Conservation (phyloP, 2,797 vertebrate species). For the Atherinosoma microstoma region DNA sequence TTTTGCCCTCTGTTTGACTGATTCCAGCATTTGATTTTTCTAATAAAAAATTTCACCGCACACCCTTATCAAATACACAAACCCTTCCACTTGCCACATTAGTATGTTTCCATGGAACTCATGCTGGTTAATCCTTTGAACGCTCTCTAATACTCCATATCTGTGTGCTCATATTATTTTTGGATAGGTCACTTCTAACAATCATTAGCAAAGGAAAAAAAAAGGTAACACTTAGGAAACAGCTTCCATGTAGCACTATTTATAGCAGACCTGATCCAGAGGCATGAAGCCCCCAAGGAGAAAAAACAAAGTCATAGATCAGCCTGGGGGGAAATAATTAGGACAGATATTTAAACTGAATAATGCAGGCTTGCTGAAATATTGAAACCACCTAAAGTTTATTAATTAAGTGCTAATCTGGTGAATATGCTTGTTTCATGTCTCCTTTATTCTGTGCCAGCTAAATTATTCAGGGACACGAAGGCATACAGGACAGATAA, state of each 20-base stretch:
- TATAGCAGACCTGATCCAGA: constrained; percentile 69
- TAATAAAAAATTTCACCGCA: background rate
- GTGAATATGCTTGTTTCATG: constrained; percentile 67
- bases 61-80: background rate
- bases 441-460: constrained; percentile 58
- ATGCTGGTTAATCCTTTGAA: no score
- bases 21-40: background rate
- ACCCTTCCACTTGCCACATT: background rate
- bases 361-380: constrained; percentile 75
- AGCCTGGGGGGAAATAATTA: constrained; percentile 78
- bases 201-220: constrained; percentile 63
- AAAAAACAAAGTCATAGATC: constrained; percentile 77
- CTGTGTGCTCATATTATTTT: constrained; percentile 29
- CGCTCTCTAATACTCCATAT: no score
- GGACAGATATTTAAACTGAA: constrained; percentile 80
- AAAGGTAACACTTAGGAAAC: constrained; percentile 41
- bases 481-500: constrained; percentile 65
- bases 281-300: constrained; percentile 59
- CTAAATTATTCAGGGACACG: constrained; percentile 73
- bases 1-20: no score
- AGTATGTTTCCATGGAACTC: background rate
- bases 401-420: constrained; percentile 79
- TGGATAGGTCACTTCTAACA: constrained; percentile 67
- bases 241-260: constrained; percentile 63
- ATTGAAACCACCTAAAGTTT: constrained; percentile 78